Evolutionary conservation across 2,113 vertebrate genomes (phyloP), one percentile per base, ranked within the genome.

Genomic region (Myotis davidii): DNA sequence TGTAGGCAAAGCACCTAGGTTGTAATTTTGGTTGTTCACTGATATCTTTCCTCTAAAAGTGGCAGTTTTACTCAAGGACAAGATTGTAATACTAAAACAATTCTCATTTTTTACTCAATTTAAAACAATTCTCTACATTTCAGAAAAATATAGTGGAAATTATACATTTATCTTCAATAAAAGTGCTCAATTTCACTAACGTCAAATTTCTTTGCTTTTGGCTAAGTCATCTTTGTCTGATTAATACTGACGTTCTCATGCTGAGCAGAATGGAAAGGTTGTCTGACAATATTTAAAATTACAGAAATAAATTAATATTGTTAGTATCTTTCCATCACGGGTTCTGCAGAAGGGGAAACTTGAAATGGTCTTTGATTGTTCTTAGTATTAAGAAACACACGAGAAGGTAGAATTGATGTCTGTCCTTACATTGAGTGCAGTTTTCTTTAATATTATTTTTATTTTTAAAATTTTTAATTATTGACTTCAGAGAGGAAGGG

Each of bases 261-360:
- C 21, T 91, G 73, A 67, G 52, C 50, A 88, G 16, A 74, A 61
- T 52, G 27, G 81, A 82, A 91, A 72, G 48, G 32, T 81, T 96
- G 76, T 92, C 29, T 45, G 65, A n/a, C 52, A 67, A 94, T 88
- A 85, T 92, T 25, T 82, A 92, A 84, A 93, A 54, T 67, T 93
- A 54, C 69, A 37, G 16, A 79, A 76, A 78, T 83, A 72, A 81
- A n/a, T 91, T 82, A 79, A 29, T 84, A 77, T 61, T 96, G 9
- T 73, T 82, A 87, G 29, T 72, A 25, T 94, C 11, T 95, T 89
- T 94, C 25, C 3, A 59, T 59, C 9, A 20, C 86, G 18, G 11
- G 59, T 20, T 73, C 52, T n/a, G 0, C 14, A 83, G 48, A 45
- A 92, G 39, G 84, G 52, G 82, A 78, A 70, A 67, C 34, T 82